Base-by-base conservation (phyloP, 2,797 vertebrate genomes). In the Crenichthys baileyi region DNA sequence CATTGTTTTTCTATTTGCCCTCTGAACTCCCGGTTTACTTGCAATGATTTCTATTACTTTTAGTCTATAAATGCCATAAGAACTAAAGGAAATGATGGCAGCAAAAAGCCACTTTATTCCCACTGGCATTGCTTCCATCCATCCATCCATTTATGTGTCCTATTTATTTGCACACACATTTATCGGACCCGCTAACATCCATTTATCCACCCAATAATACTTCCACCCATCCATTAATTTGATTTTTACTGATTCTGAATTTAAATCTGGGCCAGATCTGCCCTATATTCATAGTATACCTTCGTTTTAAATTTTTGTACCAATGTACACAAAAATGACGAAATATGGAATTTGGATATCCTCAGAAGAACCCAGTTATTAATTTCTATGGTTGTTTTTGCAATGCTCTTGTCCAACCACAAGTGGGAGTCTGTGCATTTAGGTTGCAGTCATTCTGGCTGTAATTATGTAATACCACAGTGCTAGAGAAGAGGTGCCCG, bases 391-490 rank as follows among this genome's bases (percentile, higher is more conserved):
- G 22, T 50, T 85, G n/a, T 88, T 82, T 84, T 77, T 92, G 89
- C 86, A 88, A 76, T 93, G 12, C 58, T n/a, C 18, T 1, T 15
- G 0, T 88, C 65, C 61, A 18, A 74, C 90, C 91, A 92, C 90
- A 78, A 92, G 91, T 82, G 93, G 90, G 26, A 77, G 73, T 87
- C 24, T 4, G 18, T 73, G n/a, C 26, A 8, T 75, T 65, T 48
- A 41, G 51, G 78, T 77, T 48, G 44, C n/a, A 70, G 60, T n/a
- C 20, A 61, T 46, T 73, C n/a, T 29, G n/a, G 72, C 18, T 41
- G 65, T 76, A 72, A 73, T 82, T 78, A 77, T 70, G 31, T 12
- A 76, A 51, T 46, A 65, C 20, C 24, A 70, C 46, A 77, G 60
- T 75, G 73, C 76, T 60, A 58, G 61, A 83, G 76, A 72, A 39